Percentiles rank a stretch among this genome's conserved stretches.
Evolutionary conservation across 2,888 invertebrate genomes (phyloP).

Genomic region (Podabrus alpinus): DNA sequence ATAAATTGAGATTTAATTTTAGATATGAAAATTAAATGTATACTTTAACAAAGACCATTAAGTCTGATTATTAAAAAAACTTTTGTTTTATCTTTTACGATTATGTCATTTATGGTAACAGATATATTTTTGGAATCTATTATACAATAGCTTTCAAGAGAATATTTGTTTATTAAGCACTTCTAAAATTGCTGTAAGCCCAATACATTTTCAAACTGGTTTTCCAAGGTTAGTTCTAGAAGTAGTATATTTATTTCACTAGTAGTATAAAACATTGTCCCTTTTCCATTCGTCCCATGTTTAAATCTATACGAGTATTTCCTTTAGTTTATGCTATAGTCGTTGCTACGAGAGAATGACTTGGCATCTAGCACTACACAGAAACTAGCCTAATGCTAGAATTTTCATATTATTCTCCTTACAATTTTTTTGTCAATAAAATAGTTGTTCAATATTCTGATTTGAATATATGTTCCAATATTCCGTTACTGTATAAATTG

Average conservation of each 20-base stretch:
- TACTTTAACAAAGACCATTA: neutral
- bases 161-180: neutral
- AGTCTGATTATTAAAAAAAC: neutral
- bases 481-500: neutral
- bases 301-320: neutral
- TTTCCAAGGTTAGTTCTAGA: neutral
- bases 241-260: neutral
- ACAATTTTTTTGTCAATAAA: neutral
- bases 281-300: neutral
- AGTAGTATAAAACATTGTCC: neutral
- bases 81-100: neutral
- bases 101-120: neutral
- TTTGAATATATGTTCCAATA: neutral
- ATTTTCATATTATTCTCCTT: no score
- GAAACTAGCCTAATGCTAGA: no score
- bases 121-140: neutral
- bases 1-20: neutral
- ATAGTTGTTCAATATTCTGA: neutral
- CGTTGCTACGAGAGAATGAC: neutral
- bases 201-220: neutral
- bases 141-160: no score
- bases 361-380: no score
- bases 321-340: neutral
- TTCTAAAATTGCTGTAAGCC: neutral
- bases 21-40: neutral